Evolutionary conservation across 2,797 vertebrate species (phyloP).

Genomic region (Artibeus jamaicensis): DNA sequence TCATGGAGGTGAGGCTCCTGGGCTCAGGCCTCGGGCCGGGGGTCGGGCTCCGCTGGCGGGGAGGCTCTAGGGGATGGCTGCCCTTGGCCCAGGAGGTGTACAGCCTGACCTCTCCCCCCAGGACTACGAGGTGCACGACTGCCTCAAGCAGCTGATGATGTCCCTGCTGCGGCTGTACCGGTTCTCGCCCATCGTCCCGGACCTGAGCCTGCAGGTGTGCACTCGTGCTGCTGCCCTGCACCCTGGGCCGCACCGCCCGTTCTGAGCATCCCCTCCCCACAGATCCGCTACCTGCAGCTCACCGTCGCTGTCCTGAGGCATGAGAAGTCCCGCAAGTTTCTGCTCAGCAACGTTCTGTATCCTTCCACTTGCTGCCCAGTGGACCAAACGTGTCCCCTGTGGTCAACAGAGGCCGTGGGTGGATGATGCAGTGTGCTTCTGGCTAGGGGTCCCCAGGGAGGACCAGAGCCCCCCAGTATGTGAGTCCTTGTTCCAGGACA

Average conservation of each 20-base stretch:
- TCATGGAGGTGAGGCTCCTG: constrained; percentile 92
- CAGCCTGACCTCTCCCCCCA: constrained; percentile 72
- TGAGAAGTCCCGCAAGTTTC: constrained; percentile 95
- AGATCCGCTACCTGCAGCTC: constrained; percentile 96
- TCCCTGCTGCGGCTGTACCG: constrained; percentile 95
- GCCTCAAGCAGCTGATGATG: constrained; percentile 98
- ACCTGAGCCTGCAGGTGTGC: constrained; percentile 94
- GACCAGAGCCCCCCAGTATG: background rate
- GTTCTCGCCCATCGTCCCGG: constrained; percentile 97
- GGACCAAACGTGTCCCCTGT: background rate
- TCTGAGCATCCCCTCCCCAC: constrained; percentile 58
- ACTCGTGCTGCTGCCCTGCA: background rate
- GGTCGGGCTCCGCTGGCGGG: background rate
- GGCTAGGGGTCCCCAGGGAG: background rate
- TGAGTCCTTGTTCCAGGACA: background rate
- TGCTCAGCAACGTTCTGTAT: constrained; percentile 98
- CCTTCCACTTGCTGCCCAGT: constrained; percentile 78
- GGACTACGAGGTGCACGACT: constrained; percentile 97
- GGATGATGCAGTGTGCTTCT: background rate
- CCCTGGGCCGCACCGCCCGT: background rate
- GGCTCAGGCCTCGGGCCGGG: background rate
- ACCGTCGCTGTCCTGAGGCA: constrained; percentile 95
- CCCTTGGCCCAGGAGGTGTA: accelerated
- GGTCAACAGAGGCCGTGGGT: background rate
- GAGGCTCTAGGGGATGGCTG: background rate